phyloP scores from a whole-genome alignment of 2,888 invertebrate species.

The Actias luna region DNA sequence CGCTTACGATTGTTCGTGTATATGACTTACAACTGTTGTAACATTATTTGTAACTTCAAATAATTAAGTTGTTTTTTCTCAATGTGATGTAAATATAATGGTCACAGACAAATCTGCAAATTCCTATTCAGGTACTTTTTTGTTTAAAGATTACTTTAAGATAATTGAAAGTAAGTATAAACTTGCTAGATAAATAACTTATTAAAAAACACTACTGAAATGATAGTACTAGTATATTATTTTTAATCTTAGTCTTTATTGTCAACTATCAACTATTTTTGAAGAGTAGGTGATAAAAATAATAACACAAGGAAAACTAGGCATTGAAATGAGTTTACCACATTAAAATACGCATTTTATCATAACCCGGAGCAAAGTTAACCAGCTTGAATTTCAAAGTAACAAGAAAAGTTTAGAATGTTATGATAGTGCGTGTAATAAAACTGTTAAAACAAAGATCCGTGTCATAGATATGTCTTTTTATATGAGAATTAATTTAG shows the following conservation, averaged over 20 bases:
- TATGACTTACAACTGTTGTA: neutral
- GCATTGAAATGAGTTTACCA: constrained; percentile 13
- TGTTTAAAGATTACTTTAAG: too few species aligned
- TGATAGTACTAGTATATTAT: neutral
- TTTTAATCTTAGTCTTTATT: neutral
- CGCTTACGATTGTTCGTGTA: neutral
- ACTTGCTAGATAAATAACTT: too few species aligned
- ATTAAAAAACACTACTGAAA: neutral
- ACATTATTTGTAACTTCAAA: too few species aligned
- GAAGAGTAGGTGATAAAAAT: constrained; percentile 17
- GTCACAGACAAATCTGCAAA: too few species aligned
- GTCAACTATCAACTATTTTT: neutral
- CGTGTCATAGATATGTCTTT: neutral
- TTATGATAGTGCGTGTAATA: constrained; percentile 2
- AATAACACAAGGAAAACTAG: neutral
- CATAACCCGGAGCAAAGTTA: neutral
- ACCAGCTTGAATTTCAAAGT: constrained; percentile 25
- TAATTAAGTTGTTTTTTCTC: too few species aligned
- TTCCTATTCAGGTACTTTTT: too few species aligned
- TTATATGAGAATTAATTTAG: neutral
- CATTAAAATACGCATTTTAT: neutral
- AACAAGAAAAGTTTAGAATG: neutral
- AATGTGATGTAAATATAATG: too few species aligned
- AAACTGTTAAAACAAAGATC: neutral
- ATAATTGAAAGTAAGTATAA: too few species aligned